Evolutionary conservation across 2,888 invertebrate species (phyloP), one percentile per base, ranked within the genome.

Genomic region (Dexiosoma caninum): DNA sequence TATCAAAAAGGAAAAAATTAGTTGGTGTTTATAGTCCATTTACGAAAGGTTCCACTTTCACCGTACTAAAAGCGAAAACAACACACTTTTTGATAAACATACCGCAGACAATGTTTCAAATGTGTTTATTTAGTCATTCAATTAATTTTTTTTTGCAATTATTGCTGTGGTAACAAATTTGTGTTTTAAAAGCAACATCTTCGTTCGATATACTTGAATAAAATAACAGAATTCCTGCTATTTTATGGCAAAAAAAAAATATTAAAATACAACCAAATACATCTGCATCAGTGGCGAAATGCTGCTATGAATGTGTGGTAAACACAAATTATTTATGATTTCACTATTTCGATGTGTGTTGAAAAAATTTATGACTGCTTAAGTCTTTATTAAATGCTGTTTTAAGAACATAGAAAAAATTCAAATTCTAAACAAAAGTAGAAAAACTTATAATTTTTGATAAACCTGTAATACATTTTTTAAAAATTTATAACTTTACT

Each of bases 51-150:
- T 27, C 6, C 27, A 27, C 27, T 27, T 27, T 27, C 6, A 5
- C 27, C 6, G 9, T 35, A 8, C 46, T 35, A 8, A 8, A n/a
- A 40, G n/a, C 14, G 32, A n/a, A 27, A 10, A 51, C 42, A 19
- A 32, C 4, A 4, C 19, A 67, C 21, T 67, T n/a, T 69, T 72
- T 46, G 66, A 57, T 66, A 57, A 30, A 37, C 62, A 55, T 72
- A 81, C 81, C 76, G 62, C 81, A 77, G 77, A 69, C 81, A 62
- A 72, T 40, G 70, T 57, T 72, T 69, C 14, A 81, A 77, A 62
- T n/a, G n/a, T 77, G 44, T 81, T 81, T 77, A 72, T 49, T 64
- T 77, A 77, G 76, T 44, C 77, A 72, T 79, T 66, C 12, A 19
- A 40, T 9, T 14, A 37, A 42, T 37, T 21, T n/a, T 57, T 77